Conservation (phyloP, 2,797 vertebrate genomes). For the Galagoides demidoff region DNA sequence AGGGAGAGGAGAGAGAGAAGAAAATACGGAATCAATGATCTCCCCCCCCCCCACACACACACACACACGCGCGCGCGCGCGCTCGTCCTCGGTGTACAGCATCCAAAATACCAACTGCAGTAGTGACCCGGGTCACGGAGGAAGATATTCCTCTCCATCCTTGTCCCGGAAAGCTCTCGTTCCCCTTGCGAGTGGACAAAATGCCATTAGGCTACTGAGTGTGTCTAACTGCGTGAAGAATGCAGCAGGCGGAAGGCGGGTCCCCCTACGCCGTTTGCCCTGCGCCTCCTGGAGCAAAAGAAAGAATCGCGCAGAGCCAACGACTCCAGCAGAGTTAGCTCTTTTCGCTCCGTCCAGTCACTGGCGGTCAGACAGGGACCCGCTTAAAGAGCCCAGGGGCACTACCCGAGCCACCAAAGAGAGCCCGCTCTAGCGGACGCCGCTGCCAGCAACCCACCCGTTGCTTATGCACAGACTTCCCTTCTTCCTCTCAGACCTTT, state of each 20-base stretch:
- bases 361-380: not conserved
- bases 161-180: slow-evolving; percentile 5
- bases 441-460: not conserved
- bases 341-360: not conserved
- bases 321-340: not conserved
- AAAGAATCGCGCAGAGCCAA: not conserved
- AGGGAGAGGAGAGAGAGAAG: not conserved
- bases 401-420: not conserved
- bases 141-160: not conserved
- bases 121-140: not conserved
- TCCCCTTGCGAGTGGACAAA: not conserved
- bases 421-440: slow-evolving; percentile 54
- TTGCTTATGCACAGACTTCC: not conserved
- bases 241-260: slow-evolving; percentile 58
- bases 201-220: slow-evolving; percentile 42
- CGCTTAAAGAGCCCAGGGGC: not conserved
- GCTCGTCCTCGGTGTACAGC: slow-evolving; percentile 15
- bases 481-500: not conserved
- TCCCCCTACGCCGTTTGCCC: not conserved
- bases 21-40: not conserved
- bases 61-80: not conserved
- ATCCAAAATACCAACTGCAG: not conserved
- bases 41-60: not conserved
- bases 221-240: slow-evolving; percentile 37
- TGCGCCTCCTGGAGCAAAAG: not conserved